phyloP scores from a whole-genome alignment of 2,888 invertebrate species.

The Ochropleura leucogaster region DNA sequence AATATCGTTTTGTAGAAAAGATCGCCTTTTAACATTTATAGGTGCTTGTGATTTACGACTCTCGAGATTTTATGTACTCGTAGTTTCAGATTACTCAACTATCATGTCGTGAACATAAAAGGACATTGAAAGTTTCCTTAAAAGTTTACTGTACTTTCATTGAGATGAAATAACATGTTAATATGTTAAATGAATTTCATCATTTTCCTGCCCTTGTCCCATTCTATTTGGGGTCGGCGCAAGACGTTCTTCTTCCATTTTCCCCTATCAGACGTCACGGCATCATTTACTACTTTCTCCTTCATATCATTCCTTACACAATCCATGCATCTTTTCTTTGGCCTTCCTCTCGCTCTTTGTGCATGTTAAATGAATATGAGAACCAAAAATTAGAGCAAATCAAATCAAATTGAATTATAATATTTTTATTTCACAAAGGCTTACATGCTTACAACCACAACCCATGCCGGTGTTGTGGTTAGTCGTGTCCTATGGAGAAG shows the following conservation, averaged over 20 bases:
- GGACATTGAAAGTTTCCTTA: background rate
- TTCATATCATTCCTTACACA: background rate
- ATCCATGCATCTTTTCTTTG: background rate
- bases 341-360: too few relatives aligned
- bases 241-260: background rate
- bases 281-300: background rate
- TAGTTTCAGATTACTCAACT: conserved; percentile 11
- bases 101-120: conserved; percentile 25
- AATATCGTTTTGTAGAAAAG: conserved; percentile 14
- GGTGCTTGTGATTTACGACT: conserved; percentile 39
- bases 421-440: too few relatives aligned
- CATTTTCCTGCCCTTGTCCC: background rate
- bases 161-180: background rate
- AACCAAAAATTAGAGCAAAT: too few relatives aligned
- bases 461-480: too few relatives aligned
- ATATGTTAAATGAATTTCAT: background rate
- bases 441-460: too few relatives aligned
- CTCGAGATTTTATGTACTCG: conserved; percentile 8
- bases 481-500: too few relatives aligned
- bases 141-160: background rate
- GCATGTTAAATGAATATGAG: too few relatives aligned
- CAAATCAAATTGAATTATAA: too few relatives aligned
- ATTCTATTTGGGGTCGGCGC: background rate
- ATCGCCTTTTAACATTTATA: conserved; percentile 38
- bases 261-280: background rate